Conservation (phyloP, 2,797 vertebrate genomes). For the Okamejei kenojei region DNA sequence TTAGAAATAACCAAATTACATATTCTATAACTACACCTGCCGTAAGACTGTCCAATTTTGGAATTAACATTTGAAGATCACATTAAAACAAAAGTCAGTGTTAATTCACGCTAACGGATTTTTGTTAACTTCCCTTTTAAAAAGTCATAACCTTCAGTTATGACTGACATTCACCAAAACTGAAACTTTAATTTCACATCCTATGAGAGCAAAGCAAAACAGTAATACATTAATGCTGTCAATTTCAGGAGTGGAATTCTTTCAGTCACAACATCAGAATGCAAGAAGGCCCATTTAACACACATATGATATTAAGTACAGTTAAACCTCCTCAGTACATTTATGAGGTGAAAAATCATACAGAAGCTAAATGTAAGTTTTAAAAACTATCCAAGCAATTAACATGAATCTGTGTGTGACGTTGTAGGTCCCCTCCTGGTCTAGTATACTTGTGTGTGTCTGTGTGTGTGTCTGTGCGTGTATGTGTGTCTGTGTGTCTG, state of each 20-base stretch:
- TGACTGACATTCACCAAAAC: background rate
- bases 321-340: background rate
- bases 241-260: constrained; percentile 38
- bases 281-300: background rate
- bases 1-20: background rate
- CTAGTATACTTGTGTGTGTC: too few species aligned
- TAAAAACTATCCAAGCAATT: background rate
- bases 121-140: background rate
- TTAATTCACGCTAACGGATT: background rate
- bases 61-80: background rate
- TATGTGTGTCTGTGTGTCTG: too few species aligned
- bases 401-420: background rate
- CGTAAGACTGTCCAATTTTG: background rate
- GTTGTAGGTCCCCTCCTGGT: too few species aligned
- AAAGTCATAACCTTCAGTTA: background rate
- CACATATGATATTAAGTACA: background rate
- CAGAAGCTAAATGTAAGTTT: background rate
- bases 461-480: too few species aligned
- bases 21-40: background rate
- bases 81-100: background rate
- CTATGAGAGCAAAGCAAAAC: constrained; percentile 28
- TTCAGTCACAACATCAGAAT: constrained; percentile 22
- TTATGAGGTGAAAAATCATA: background rate
- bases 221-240: background rate
- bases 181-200: background rate